Evolutionary conservation across 2,797 vertebrate genomes (phyloP).

Genomic region (Tapera naevia): DNA sequence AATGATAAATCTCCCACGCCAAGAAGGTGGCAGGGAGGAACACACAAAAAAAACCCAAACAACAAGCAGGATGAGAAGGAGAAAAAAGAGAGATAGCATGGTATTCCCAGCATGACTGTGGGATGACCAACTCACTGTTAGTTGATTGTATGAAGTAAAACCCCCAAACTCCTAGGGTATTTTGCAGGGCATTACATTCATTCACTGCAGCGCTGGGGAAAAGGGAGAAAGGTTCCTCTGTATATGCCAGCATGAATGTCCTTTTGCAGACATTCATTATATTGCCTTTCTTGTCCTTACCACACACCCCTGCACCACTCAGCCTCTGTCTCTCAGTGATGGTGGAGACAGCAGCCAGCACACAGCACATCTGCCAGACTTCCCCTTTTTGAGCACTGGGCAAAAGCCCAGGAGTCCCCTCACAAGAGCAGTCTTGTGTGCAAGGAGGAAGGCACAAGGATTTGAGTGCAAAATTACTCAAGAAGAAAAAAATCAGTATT

Average conservation of each 20-base stretch:
- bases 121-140: background rate
- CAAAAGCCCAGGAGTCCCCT: background rate
- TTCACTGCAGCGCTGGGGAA: background rate
- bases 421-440: background rate
- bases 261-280: background rate
- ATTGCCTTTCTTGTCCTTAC: background rate
- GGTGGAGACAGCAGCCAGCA: background rate
- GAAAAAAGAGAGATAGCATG: rapidly evolving
- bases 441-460: background rate
- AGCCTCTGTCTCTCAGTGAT: background rate
- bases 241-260: background rate
- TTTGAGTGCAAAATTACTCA: background rate
- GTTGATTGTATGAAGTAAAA: background rate
- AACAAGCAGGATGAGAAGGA: background rate
- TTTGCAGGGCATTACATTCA: background rate
- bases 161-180: background rate
- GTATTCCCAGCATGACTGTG: background rate
- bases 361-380: background rate
- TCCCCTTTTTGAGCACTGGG: background rate
- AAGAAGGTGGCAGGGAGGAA: background rate
- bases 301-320: background rate
- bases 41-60: no score
- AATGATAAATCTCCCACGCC: background rate
- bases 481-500: background rate
- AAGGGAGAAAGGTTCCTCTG: background rate